A percentile compares a stretch with the other conserved stretches of the same genome.
Conservation (phyloP, 2,888 invertebrate species). For the Sipunculus nudus region DNA sequence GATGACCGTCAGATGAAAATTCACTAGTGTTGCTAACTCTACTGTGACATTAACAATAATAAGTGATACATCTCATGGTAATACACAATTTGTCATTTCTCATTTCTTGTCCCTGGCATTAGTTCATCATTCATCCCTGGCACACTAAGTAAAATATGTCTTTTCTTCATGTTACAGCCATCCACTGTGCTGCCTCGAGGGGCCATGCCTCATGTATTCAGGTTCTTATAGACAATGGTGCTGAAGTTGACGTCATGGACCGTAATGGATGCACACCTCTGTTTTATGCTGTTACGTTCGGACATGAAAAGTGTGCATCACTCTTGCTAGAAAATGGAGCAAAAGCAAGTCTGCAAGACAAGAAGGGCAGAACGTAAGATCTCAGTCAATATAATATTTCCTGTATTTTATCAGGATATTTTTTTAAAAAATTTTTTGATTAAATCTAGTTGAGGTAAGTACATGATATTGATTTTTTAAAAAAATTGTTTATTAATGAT, state of each 20-base stretch:
- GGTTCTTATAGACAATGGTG: constrained; percentile 81
- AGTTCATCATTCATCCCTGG: background rate
- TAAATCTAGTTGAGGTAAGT: no score
- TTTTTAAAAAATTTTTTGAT: no score
- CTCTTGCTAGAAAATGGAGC: constrained; percentile 85
- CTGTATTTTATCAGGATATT: background rate
- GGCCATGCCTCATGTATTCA: constrained; percentile 94
- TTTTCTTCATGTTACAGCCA: constrained; percentile 70
- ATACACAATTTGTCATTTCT: no score
- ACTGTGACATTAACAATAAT: no score
- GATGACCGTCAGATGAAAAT: no score
- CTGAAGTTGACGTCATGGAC: constrained; percentile 88
- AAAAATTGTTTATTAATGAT: no score
- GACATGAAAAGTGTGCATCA: constrained; percentile 92
- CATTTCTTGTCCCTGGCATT: no score
- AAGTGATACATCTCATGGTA: no score
- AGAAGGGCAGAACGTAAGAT: constrained; percentile 83
- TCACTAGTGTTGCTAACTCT: no score
- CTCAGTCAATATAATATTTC: background rate
- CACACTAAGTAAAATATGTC: background rate
- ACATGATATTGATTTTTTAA: no score
- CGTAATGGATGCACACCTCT: constrained; percentile 95
- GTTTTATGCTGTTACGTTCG: constrained; percentile 95
- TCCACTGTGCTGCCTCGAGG: constrained; percentile 96
- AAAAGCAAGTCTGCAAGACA: constrained; percentile 90